Conservation (phyloP, 2,113 vertebrate species). For the Pelmatolapia mariae region DNA sequence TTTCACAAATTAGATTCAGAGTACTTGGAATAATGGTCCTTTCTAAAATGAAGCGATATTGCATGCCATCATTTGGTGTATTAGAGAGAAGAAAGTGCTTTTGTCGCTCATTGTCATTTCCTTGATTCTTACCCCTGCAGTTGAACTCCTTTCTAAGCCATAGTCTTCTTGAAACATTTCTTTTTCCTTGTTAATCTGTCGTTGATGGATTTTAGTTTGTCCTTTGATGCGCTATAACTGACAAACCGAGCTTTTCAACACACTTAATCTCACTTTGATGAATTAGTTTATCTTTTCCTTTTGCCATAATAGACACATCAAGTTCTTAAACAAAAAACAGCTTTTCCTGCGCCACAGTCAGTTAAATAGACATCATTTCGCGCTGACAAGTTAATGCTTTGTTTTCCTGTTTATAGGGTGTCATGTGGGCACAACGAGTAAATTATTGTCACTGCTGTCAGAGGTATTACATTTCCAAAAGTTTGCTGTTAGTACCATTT, state of each 20-base stretch:
- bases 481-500: slow-evolving; percentile 57
- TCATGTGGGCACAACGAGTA: slow-evolving; percentile 63
- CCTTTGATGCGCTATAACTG: slow-evolving; percentile 38
- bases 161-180: slow-evolving; percentile 22
- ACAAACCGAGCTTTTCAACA: slow-evolving; percentile 32
- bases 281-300: slow-evolving; percentile 27
- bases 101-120: slow-evolving; percentile 31
- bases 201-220: slow-evolving; percentile 45
- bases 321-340: slow-evolving; percentile 33
- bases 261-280: slow-evolving; percentile 43
- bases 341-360: slow-evolving; percentile 43
- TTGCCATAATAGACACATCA: slow-evolving; percentile 42
- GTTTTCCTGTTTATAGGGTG: slow-evolving; percentile 63
- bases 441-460: slow-evolving; percentile 66
- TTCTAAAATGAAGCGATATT: slow-evolving; percentile 13
- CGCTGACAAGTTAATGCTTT: slow-evolving; percentile 66
- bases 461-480: slow-evolving; percentile 60
- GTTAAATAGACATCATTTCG: slow-evolving; percentile 64
- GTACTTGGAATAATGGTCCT: slow-evolving; percentile 17
- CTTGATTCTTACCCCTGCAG: slow-evolving; percentile 22
- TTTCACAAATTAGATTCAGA: slow-evolving; percentile 16
- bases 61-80: background rate
- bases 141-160: slow-evolving; percentile 53
- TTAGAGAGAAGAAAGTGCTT: slow-evolving; percentile 24
- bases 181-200: slow-evolving; percentile 45